Evolutionary conservation across 1,140 invertebrate genomes (phyloP).

Genomic region (Subanguina moxae): DNA sequence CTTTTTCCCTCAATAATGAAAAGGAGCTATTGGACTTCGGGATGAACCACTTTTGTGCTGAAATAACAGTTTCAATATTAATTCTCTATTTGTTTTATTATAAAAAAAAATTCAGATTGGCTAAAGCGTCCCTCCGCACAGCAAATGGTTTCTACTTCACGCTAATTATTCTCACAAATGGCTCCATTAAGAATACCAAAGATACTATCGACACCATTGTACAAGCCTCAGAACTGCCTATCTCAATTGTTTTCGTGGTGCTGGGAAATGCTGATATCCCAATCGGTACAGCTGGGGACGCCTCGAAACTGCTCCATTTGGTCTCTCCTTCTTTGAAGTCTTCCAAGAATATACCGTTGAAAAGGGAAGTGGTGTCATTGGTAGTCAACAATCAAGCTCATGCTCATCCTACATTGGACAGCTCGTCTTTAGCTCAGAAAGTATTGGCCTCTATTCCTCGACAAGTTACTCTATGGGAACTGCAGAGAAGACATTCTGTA

Average conservation of each 20-base stretch:
- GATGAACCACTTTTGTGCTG: no score
- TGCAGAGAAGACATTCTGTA: not conserved
- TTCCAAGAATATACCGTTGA: slow-evolving; percentile 52
- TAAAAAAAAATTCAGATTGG: slow-evolving; percentile 34
- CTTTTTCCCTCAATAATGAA: no score
- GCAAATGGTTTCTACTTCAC: slow-evolving; percentile 36
- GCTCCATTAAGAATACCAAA: slow-evolving; percentile 25
- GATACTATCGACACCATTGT: slow-evolving; percentile 47
- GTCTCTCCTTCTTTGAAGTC: slow-evolving; percentile 44
- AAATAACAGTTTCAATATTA: no score
- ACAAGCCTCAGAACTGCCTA: slow-evolving; percentile 42
- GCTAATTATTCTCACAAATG: slow-evolving; percentile 44
- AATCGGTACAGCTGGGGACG: slow-evolving; percentile 29
- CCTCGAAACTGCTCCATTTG: slow-evolving; percentile 17
- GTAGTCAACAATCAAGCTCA: slow-evolving; percentile 12
- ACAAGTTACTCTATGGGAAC: slow-evolving; percentile 10
- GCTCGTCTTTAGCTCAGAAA: slow-evolving; percentile 18
- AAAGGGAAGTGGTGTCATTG: slow-evolving; percentile 25
- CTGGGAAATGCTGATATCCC: slow-evolving; percentile 39
- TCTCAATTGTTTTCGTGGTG: slow-evolving; percentile 41
- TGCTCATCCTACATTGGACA: slow-evolving; percentile 3
- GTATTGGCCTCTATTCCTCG: slow-evolving; percentile 9
- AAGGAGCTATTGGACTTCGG: no score
- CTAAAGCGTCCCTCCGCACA: slow-evolving; percentile 33
- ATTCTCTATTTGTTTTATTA: no score